phyloP scores from a whole-genome alignment of 1,140 invertebrate species.

The Carposina sasakii region DNA sequence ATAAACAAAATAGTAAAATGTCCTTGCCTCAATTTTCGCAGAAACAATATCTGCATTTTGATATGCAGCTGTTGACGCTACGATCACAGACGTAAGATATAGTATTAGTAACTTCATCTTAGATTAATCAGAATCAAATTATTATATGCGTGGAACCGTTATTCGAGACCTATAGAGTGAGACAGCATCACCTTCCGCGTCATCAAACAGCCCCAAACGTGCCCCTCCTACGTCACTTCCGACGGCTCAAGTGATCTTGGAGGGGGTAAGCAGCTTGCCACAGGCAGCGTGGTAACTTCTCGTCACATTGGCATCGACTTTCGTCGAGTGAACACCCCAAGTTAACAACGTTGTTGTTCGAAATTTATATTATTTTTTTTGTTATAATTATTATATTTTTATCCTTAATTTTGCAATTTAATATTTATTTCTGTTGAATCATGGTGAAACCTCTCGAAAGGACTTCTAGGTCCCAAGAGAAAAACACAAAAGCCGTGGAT shows the following conservation, averaged over 20 bases:
- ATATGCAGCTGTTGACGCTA: conserved; percentile 25
- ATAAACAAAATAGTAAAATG: not conserved
- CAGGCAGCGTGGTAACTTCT: not conserved
- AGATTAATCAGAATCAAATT: too few species aligned
- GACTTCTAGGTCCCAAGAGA: too few species aligned
- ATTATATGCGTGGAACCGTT: conserved; percentile 6
- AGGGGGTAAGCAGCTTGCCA: not conserved
- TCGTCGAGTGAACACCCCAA: not conserved
- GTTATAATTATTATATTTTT: not conserved
- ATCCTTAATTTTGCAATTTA: not conserved
- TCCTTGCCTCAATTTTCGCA: conserved; percentile 55
- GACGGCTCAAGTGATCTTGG: not conserved
- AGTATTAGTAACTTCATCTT: conserved; percentile 13
- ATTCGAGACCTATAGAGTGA: conserved; percentile 8
- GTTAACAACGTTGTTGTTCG: conserved; percentile 4
- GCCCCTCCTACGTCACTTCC: not conserved
- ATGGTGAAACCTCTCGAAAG: not conserved
- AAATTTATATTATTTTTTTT: not conserved
- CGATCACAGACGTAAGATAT: conserved; percentile 13
- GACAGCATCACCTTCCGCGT: not conserved
- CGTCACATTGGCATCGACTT: conserved; percentile 8
- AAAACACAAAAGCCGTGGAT: too few species aligned
- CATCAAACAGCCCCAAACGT: not conserved
- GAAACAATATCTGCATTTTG: conserved; percentile 46
- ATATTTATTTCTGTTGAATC: not conserved